Evolutionary conservation across 2,888 invertebrate species (phyloP).

Genomic region (Oligia strigilis): DNA sequence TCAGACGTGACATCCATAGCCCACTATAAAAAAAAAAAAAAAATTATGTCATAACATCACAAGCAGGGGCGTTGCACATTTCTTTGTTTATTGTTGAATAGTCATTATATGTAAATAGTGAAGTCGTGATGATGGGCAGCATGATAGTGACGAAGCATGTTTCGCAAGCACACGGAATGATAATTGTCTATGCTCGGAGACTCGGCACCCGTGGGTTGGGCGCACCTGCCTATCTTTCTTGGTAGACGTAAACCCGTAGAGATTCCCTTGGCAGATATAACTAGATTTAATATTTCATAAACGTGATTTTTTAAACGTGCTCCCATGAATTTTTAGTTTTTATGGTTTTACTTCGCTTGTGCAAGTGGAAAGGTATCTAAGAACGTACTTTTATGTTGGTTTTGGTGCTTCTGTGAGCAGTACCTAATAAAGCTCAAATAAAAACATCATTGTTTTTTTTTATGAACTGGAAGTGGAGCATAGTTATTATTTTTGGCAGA

Average conservation of each 20-base stretch:
- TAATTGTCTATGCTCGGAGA: conserved; percentile 84
- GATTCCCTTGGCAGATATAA: conserved; percentile 82
- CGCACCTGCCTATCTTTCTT: conserved; percentile 84
- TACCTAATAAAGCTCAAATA: not conserved
- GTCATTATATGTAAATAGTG: conserved; percentile 90
- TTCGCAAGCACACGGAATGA: conserved; percentile 88
- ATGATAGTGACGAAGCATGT: conserved; percentile 89
- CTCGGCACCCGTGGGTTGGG: conserved; percentile 71
- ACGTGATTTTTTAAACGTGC: conserved; percentile 86
- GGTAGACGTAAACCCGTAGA: conserved; percentile 74
- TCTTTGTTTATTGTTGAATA: conserved; percentile 89
- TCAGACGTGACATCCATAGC: conserved; percentile 64
- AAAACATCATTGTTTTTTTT: not conserved
- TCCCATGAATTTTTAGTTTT: conserved; percentile 78
- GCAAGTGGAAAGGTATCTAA: not conserved
- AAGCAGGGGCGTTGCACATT: conserved; percentile 79
- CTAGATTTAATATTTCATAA: conserved; percentile 89
- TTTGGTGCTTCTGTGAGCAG: not conserved
- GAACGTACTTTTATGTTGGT: not conserved
- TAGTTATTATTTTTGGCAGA: not conserved
- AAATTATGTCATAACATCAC: conserved; percentile 74
- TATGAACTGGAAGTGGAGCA: not conserved
- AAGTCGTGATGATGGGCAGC: conserved; percentile 88
- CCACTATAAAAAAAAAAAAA: conserved; percentile 66
- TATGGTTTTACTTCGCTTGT: conserved; percentile 30